phyloP scores from a whole-genome alignment of 2,797 vertebrate species.

The Otus scops region DNA sequence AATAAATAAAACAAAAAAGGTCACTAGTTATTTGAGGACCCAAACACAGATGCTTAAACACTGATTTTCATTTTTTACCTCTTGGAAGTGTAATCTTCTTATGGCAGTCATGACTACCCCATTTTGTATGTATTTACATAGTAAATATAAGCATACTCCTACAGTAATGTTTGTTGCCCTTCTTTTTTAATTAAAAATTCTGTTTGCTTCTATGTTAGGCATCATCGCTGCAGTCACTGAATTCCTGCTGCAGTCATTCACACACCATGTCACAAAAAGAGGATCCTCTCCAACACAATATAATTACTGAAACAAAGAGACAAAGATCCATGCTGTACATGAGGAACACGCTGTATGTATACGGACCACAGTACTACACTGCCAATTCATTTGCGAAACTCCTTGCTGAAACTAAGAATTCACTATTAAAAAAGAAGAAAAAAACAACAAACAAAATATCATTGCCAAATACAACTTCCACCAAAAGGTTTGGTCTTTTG shows the following conservation, averaged over 20 bases:
- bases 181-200: neutral
- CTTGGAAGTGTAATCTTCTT: neutral
- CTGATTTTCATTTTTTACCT: neutral
- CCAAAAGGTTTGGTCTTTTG: neutral
- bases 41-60: constrained; percentile 15
- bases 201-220: neutral
- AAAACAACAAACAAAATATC: neutral
- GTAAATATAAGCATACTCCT: neutral
- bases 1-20: neutral
- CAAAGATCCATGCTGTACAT: neutral
- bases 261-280: fast-evolving
- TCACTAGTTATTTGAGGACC: neutral
- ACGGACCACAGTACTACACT: fast-evolving
- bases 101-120: neutral
- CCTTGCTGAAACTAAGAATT: neutral
- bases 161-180: neutral
- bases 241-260: neutral
- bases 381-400: neutral
- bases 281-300: neutral
- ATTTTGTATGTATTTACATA: neutral
- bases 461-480: neutral
- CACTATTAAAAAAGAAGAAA: neutral
- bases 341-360: fast-evolving
- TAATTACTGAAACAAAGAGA: neutral
- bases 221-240: neutral